Evolutionary conservation across 1,140 invertebrate genomes (phyloP), one percentile per base, ranked within the genome.

Genomic region (Drosophila willistoni): DNA sequence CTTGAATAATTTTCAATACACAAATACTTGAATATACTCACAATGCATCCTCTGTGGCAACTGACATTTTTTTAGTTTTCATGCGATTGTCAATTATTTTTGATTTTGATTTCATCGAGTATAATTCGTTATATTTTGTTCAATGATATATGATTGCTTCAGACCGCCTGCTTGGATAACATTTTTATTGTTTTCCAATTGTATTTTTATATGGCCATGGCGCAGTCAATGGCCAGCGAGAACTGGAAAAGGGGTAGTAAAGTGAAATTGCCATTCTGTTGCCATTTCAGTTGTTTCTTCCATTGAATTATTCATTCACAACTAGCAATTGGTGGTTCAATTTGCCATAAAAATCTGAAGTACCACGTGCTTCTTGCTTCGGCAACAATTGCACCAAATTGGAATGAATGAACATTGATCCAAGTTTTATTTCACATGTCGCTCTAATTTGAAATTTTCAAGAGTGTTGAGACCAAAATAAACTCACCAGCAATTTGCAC

Each of bases 271-370:
- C 44, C 44, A 47, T 19, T 47, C 44, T 10, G 0, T 19, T 51
- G 44, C 44, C 17, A 12, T 22, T 51, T 22, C 19, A 19, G 7
- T 51, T 7, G 17, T 7, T 51, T 51, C 4, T 51, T 5, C 17
- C 44, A 19, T 51, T 51, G 44, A 51, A 51, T 51, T 12, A 51
- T 51, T 51, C 44, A 51, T 51, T 22, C 44, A 51, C 9, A 51
- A 22, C 44, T 51, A 51, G 44, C 17, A 51, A 51, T 19, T 47
- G 14, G 7, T 47, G 44, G 14, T 47, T 47, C 44, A 19, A 47
- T 51, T 51, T 22, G 44, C 44, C 44, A 51, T 22, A 51, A 51
- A 51, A 51, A 51, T 22, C 4, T 19, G 17, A 19, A 51, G 44
- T 12, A 51, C 17, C 44, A 51, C 22, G 17, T 51, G 44, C 44